Percentiles rank a stretch among this genome's conserved stretches.
Conservation (phyloP, 1,140 invertebrate species). For the Vollenhovia emeryi region DNA sequence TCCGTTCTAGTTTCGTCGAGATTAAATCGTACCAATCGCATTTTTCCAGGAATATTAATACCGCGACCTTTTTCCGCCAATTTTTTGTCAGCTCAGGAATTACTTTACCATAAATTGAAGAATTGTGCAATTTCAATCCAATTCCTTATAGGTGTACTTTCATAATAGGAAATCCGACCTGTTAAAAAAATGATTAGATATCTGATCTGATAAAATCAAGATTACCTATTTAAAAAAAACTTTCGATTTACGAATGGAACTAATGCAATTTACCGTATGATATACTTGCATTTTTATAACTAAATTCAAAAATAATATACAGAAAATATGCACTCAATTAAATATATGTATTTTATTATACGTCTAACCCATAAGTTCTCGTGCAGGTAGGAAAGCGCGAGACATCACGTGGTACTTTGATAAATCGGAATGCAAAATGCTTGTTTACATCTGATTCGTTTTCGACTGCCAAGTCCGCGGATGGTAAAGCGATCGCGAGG, state of each 20-base stretch:
- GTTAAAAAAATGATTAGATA: neutral
- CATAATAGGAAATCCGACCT: neutral
- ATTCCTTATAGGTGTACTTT: slow-evolving; percentile 3
- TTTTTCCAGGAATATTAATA: slow-evolving; percentile 55
- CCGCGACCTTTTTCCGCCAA: slow-evolving; percentile 34
- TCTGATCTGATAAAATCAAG: neutral
- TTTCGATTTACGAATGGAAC: neutral
- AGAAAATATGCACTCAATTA: neutral
- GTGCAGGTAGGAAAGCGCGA: neutral
- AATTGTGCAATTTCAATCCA: slow-evolving; percentile 7
- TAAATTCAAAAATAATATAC: neutral
- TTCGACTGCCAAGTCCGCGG: neutral
- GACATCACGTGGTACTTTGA: neutral
- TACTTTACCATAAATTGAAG: slow-evolving; percentile 32
- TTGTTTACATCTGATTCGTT: neutral
- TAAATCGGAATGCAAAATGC: neutral
- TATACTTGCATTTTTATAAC: neutral
- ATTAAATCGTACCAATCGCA: slow-evolving; percentile 63
- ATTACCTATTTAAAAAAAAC: neutral
- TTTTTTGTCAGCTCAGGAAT: slow-evolving; percentile 38
- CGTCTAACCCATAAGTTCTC: neutral
- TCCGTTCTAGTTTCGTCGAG: slow-evolving; percentile 61
- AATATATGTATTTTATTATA: neutral
- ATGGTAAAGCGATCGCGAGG: neutral
- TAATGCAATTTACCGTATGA: neutral